Percentiles rank a stretch among this genome's conserved stretches.
phyloP scores from a whole-genome alignment of 2,888 invertebrate species.

The Cantharis rufa region DNA sequence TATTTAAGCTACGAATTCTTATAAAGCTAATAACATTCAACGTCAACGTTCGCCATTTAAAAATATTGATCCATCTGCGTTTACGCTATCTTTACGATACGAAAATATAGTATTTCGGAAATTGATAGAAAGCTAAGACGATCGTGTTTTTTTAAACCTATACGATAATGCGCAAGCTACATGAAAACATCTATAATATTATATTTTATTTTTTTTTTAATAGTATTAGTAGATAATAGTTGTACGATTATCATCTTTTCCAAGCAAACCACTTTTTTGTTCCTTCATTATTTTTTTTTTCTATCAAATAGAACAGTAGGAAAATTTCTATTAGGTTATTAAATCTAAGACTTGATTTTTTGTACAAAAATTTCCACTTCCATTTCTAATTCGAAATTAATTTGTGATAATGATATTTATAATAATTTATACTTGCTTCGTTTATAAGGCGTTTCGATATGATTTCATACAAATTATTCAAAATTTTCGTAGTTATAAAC shows the following conservation, averaged over 20 bases:
- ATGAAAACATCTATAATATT: conserved; percentile 47
- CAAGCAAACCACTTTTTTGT: conserved; percentile 15
- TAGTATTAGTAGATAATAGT: conserved; percentile 16
- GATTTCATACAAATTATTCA: conserved; percentile 8
- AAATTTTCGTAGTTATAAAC: neutral
- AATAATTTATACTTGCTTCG: neutral
- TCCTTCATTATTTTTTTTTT: neutral
- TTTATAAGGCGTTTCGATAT: conserved; percentile 27
- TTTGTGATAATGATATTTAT: conserved; percentile 17
- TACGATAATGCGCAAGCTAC: conserved; percentile 49
- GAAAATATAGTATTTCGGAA: conserved; percentile 55
- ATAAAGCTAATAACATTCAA: conserved; percentile 37
- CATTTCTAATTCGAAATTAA: conserved; percentile 15
- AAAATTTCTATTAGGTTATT: conserved; percentile 9
- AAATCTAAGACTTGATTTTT: conserved; percentile 16
- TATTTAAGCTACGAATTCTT: conserved; percentile 32
- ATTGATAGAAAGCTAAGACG: conserved; percentile 47
- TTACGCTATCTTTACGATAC: conserved; percentile 45
- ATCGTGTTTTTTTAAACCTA: conserved; percentile 33
- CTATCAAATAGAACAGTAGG: conserved; percentile 3
- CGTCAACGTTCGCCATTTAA: conserved; percentile 35
- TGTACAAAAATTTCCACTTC: conserved; percentile 21
- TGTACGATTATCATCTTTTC: conserved; percentile 32
- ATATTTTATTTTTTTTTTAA: conserved; percentile 19
- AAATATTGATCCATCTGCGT: conserved; percentile 34